phyloP scores from a whole-genome alignment of 1,140 invertebrate genomes.

The Dendrolimus punctatus region DNA sequence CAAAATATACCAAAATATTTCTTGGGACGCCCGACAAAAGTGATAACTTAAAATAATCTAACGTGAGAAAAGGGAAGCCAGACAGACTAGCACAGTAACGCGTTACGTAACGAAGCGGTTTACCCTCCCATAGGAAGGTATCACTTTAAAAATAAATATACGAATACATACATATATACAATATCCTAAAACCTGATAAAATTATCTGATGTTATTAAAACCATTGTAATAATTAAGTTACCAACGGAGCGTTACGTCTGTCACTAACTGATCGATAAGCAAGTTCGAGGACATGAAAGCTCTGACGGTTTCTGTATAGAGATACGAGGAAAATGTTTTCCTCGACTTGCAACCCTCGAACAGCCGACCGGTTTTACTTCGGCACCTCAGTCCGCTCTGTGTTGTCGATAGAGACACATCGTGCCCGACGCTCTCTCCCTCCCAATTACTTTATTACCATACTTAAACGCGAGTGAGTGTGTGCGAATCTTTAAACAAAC shows the following conservation, averaged over 20 bases:
- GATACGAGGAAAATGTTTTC: slow-evolving; percentile 17
- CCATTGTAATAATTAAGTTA: no score
- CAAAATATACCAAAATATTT: no score
- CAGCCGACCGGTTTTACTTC: slow-evolving; percentile 26
- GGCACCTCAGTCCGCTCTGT: slow-evolving; percentile 44
- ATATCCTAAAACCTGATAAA: no score
- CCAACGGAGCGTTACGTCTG: not conserved
- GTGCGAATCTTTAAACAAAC: slow-evolving; percentile 38
- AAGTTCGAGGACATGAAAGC: not conserved
- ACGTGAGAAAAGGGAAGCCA: no score
- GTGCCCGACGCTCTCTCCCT: slow-evolving; percentile 19
- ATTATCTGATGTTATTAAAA: no score
- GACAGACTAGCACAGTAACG: no score
- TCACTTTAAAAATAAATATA: no score
- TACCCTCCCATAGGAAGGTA: no score
- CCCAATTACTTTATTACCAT: slow-evolving; percentile 28
- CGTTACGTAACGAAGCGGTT: no score
- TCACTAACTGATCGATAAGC: not conserved
- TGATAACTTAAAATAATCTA: no score
- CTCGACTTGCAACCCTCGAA: slow-evolving; percentile 34
- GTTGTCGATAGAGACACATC: slow-evolving; percentile 30
- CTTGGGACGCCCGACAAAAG: no score
- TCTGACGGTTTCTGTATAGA: not conserved
- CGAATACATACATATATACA: no score
- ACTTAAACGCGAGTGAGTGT: slow-evolving; percentile 45